These are phyloP conservation scores for Isotomurus palustris DNA, from an alignment of 2,888 invertebrate genomes.

Conservation along the genomic window DNA sequence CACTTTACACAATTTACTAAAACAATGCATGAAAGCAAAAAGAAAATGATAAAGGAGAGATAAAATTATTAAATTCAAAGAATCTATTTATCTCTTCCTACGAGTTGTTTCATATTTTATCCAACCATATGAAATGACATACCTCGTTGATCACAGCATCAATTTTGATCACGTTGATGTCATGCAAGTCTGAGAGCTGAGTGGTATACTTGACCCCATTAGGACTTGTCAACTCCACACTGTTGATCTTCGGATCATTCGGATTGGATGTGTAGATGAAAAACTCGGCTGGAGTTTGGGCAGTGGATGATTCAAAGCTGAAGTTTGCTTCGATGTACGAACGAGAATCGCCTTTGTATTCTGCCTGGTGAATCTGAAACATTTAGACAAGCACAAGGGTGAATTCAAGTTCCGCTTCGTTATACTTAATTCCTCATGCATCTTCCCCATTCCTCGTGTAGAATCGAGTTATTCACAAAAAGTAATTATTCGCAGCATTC, in stretches of 20 bases:
- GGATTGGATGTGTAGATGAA: slow-evolving; percentile 45
- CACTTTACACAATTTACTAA: too few relatives aligned
- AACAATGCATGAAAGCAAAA: too few relatives aligned
- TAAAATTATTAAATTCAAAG: too few relatives aligned
- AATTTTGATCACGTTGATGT: slow-evolving; percentile 45
- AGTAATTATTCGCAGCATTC: too few relatives aligned
- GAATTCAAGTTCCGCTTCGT: too few relatives aligned
- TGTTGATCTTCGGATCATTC: slow-evolving; percentile 39
- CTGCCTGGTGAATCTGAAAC: slow-evolving; percentile 44
- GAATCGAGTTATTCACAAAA: too few relatives aligned
- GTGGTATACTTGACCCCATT: slow-evolving; percentile 42
- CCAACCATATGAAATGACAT: slow-evolving; percentile 16
- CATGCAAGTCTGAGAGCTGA: slow-evolving; percentile 44
- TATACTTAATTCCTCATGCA: too few relatives aligned
- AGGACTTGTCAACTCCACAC: slow-evolving; percentile 44
- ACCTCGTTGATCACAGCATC: slow-evolving; percentile 45
- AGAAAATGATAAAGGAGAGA: too few relatives aligned
- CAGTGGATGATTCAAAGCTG: slow-evolving; percentile 41
- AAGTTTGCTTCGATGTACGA: slow-evolving; percentile 44
- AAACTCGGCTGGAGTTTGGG: slow-evolving; percentile 43
- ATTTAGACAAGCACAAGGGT: too few relatives aligned
- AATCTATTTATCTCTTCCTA: too few relatives aligned
- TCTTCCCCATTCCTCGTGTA: too few relatives aligned
- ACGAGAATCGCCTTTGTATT: slow-evolving; percentile 44
- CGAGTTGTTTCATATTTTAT: too few relatives aligned